Conservation (phyloP, 2,797 vertebrate genomes). For the Sebastes oblongus region DNA sequence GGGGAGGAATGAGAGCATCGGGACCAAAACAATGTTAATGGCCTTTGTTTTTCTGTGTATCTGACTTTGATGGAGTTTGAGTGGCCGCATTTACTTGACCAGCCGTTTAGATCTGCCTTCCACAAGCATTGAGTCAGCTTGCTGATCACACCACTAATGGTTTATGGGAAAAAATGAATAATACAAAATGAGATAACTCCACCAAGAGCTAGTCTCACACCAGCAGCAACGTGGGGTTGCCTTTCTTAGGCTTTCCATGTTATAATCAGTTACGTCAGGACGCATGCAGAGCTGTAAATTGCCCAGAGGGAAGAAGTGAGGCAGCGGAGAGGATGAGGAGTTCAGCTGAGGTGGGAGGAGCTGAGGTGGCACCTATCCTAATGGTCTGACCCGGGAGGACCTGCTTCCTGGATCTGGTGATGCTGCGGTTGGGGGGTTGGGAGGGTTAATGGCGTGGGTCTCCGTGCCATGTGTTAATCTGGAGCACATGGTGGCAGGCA, state of each 20-base stretch:
- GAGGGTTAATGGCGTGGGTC: conserved; percentile 28
- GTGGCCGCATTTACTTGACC: conserved; percentile 32
- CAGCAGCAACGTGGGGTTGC: conserved; percentile 37
- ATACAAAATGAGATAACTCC: conserved; percentile 48
- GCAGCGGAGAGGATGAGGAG: conserved; percentile 41
- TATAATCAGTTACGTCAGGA: conserved; percentile 57
- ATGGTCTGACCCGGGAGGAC: conserved; percentile 36
- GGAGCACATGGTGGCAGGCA: conserved; percentile 57
- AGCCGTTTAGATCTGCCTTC: conserved; percentile 32
- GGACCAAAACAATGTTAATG: conserved; percentile 42
- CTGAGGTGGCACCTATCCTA: conserved; percentile 32
- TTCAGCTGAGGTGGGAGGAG: conserved; percentile 40
- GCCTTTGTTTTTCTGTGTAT: conserved; percentile 41
- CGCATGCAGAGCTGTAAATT: conserved; percentile 46
- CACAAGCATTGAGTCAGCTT: conserved; percentile 7
- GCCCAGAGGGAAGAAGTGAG: conserved; percentile 23
- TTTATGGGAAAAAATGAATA: conserved; percentile 43
- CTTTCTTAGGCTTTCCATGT: conserved; percentile 59
- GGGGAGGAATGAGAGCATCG: conserved; percentile 40
- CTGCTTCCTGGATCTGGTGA: conserved; percentile 45
- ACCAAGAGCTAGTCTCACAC: conserved; percentile 22
- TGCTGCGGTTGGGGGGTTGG: background rate
- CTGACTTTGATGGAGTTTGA: conserved; percentile 20
- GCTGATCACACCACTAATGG: conserved; percentile 47
- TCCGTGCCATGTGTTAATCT: conserved; percentile 54